Conservation (phyloP, 2,113 vertebrate genomes). For the Amia ocellicauda region DNA sequence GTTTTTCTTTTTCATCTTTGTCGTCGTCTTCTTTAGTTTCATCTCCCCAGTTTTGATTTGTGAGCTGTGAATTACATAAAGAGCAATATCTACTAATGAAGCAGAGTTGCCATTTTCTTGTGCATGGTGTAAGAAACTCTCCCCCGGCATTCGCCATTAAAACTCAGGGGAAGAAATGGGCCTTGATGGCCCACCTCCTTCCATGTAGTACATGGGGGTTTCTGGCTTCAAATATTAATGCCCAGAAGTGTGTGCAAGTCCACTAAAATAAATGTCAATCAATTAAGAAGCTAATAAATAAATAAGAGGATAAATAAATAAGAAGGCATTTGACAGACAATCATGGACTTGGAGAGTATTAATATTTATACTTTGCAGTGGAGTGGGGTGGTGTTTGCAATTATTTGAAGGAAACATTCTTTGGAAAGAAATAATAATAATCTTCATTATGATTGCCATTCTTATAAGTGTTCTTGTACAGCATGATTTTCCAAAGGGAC, state of each 20-base stretch:
- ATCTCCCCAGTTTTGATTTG: background rate
- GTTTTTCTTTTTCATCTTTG: too few relatives aligned
- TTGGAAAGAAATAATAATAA: too few relatives aligned
- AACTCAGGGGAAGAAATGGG: constrained; percentile 11
- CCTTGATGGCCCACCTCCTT: constrained; percentile 12
- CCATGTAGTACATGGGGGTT: constrained; percentile 2
- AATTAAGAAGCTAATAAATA: background rate
- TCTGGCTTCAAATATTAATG: constrained; percentile 15
- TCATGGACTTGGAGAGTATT: background rate
- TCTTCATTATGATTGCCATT: too few relatives aligned
- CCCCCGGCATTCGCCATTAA: background rate
- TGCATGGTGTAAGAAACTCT: constrained; percentile 7
- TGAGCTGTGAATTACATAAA: constrained; percentile 9
- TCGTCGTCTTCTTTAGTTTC: too few relatives aligned
- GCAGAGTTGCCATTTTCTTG: background rate
- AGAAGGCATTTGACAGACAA: background rate
- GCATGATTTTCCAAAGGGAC: too few relatives aligned
- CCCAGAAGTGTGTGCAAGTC: constrained; percentile 1
- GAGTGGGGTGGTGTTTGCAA: too few relatives aligned
- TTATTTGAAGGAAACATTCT: too few relatives aligned
- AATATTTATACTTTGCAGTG: background rate
- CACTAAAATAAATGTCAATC: background rate
- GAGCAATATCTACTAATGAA: constrained; percentile 13
- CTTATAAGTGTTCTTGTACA: too few relatives aligned
- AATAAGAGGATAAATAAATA: too few relatives aligned